phyloP scores from a whole-genome alignment of 2,888 invertebrate genomes.

The Drosophila barbarae region DNA sequence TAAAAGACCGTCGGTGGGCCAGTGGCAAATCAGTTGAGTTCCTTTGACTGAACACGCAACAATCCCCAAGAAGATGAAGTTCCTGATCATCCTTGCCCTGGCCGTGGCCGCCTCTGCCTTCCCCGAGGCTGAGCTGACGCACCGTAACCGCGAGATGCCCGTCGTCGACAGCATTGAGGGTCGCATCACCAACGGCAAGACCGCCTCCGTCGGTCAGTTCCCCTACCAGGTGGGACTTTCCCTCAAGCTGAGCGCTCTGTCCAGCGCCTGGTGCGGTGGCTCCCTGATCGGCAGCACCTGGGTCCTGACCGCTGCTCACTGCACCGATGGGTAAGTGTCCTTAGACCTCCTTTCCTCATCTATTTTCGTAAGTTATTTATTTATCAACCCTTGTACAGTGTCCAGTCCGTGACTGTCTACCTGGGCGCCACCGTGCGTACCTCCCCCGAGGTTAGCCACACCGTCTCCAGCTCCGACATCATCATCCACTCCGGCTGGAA shows the following conservation, averaged over 20 bases:
- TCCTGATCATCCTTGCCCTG: constrained; percentile 66
- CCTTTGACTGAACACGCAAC: constrained; percentile 43
- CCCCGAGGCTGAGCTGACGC: constrained; percentile 47
- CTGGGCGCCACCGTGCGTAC: constrained; percentile 71
- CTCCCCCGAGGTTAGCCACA: constrained; percentile 43
- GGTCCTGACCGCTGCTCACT: constrained; percentile 72
- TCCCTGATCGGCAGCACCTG: constrained; percentile 52
- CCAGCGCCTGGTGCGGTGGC: constrained; percentile 66
- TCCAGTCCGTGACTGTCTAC: constrained; percentile 56
- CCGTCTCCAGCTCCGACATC: constrained; percentile 41
- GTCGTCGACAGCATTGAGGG: constrained; percentile 51
- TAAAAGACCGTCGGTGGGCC: constrained; percentile 37
- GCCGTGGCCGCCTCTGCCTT: constrained; percentile 62
- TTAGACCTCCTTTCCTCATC: background rate
- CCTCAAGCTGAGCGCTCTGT: constrained; percentile 29
- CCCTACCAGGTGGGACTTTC: constrained; percentile 69
- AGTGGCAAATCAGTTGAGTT: constrained; percentile 50
- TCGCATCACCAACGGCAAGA: constrained; percentile 58
- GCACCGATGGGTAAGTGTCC: constrained; percentile 60
- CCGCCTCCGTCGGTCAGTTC: constrained; percentile 55
- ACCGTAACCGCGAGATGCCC: constrained; percentile 53
- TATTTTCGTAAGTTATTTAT: background rate
- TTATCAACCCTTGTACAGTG: constrained; percentile 31
- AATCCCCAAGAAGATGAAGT: constrained; percentile 61
- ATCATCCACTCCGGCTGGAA: constrained; percentile 77